A percentile compares a stretch with the other conserved stretches of the same genome.
Evolutionary conservation across 2,888 invertebrate genomes (phyloP).

Genomic region (Lasioglossum villosulum): DNA sequence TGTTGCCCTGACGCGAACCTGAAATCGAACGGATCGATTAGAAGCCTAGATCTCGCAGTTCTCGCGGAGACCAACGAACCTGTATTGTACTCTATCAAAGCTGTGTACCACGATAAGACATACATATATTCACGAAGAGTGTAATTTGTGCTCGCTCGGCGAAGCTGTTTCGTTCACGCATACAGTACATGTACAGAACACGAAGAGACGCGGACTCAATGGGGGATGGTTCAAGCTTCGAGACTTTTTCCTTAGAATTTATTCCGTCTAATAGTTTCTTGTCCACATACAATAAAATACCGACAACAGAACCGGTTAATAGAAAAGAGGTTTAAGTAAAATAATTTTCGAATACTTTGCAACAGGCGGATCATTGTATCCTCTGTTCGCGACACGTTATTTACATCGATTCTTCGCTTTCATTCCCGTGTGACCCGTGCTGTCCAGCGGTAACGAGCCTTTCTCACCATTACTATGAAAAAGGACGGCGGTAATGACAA

Average conservation of each 20-base stretch:
- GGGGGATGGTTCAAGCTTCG: neutral
- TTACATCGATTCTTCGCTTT: constrained; percentile 1
- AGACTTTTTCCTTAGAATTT: constrained; percentile 34
- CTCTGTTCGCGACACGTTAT: neutral
- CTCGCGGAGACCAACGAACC: constrained; percentile 1
- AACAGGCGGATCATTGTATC: neutral
- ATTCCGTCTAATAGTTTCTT: constrained; percentile 31
- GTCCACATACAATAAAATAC: constrained; percentile 37
- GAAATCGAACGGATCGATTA: constrained; percentile 57
- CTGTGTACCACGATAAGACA: neutral
- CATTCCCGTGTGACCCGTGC: neutral
- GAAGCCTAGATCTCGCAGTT: constrained; percentile 2
- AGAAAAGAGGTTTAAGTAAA: constrained; percentile 19
- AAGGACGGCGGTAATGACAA: neutral
- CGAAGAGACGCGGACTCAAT: neutral
- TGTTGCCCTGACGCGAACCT: constrained; percentile 41
- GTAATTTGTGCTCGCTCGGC: neutral
- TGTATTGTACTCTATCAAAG: neutral
- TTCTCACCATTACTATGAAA: neutral
- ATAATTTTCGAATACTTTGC: neutral
- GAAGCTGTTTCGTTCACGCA: neutral
- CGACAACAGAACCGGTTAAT: constrained; percentile 19
- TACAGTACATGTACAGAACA: neutral
- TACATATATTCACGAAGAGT: neutral
- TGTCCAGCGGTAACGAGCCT: neutral